Conservation (phyloP, 2,797 vertebrate species). For the Anableps anableps region DNA sequence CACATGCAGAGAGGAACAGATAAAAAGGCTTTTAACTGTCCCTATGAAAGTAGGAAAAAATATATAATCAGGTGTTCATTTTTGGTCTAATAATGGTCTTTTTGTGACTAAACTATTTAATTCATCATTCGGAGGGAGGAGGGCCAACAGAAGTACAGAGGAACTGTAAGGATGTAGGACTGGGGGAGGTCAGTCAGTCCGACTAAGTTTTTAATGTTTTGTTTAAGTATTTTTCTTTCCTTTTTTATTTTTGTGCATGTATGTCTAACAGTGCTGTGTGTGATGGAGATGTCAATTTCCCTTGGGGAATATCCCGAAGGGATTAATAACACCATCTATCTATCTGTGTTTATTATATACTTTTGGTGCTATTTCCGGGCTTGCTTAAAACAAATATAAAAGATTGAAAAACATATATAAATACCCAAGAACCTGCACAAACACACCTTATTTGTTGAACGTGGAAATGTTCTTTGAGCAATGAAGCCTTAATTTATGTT, state of each 20-base stretch:
- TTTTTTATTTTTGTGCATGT: neutral
- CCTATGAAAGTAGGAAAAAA: neutral
- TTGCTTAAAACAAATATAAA: conserved; percentile 11
- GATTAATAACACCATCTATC: neutral
- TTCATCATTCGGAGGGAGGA: neutral
- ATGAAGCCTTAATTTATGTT: conserved; percentile 1
- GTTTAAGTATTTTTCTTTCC: too few species aligned
- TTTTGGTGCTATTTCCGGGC: conserved; percentile 10
- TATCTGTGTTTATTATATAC: neutral
- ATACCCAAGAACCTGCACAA: neutral
- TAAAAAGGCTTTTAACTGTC: neutral
- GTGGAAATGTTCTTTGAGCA: conserved; percentile 5
- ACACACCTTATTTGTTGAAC: neutral
- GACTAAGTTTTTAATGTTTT: neutral
- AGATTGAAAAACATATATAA: conserved; percentile 1
- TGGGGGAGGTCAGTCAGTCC: neutral
- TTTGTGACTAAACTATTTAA: neutral
- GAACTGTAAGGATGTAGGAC: too few species aligned
- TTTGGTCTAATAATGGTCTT: neutral
- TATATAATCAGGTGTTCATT: conserved; percentile 20
- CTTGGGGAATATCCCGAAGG: neutral
- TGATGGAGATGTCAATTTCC: neutral
- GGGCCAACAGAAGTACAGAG: neutral
- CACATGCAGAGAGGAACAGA: neutral
- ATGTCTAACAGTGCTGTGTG: neutral